A percentile compares a stretch with the other conserved stretches of the same genome.
Conservation (phyloP, 2,113 vertebrate species). For the Serinus canaria region DNA sequence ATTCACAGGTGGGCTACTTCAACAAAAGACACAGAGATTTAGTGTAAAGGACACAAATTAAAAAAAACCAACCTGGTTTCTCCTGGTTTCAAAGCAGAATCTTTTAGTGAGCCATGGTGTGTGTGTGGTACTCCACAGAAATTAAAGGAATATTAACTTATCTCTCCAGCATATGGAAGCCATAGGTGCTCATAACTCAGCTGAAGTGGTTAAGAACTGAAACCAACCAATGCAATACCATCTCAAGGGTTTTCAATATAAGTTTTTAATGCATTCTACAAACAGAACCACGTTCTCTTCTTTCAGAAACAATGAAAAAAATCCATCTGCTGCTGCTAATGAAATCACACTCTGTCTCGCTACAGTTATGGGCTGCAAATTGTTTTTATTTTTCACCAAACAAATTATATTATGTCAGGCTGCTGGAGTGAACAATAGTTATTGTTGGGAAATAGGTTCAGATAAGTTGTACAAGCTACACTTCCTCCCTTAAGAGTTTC, state of each 20-base stretch:
- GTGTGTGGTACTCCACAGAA: background rate
- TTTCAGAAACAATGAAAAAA: slow-evolving; percentile 46
- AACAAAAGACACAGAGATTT: background rate
- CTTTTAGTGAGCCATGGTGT: background rate
- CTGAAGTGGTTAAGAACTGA: background rate
- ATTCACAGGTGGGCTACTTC: background rate
- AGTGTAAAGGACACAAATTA: background rate
- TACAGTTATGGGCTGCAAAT: slow-evolving; percentile 9
- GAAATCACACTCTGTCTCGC: slow-evolving; percentile 2
- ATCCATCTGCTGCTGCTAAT: slow-evolving; percentile 26
- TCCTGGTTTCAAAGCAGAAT: background rate
- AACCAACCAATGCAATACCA: background rate
- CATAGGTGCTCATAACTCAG: background rate
- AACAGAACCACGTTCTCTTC: slow-evolving; percentile 16
- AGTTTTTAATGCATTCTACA: slow-evolving; percentile 7
- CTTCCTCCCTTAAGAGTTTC: slow-evolving; percentile 49
- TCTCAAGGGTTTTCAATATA: background rate
- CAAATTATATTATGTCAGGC: slow-evolving; percentile 8
- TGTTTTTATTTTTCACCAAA: slow-evolving; percentile 46
- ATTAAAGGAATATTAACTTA: background rate
- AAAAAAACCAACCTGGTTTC: background rate
- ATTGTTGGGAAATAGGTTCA: slow-evolving; percentile 29
- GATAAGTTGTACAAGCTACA: slow-evolving; percentile 31
- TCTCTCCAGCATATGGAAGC: background rate
- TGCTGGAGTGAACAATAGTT: slow-evolving; percentile 37